Evolutionary conservation across 1,140 invertebrate genomes (phyloP).

Genomic region (Drosophila sulfurigaster): DNA sequence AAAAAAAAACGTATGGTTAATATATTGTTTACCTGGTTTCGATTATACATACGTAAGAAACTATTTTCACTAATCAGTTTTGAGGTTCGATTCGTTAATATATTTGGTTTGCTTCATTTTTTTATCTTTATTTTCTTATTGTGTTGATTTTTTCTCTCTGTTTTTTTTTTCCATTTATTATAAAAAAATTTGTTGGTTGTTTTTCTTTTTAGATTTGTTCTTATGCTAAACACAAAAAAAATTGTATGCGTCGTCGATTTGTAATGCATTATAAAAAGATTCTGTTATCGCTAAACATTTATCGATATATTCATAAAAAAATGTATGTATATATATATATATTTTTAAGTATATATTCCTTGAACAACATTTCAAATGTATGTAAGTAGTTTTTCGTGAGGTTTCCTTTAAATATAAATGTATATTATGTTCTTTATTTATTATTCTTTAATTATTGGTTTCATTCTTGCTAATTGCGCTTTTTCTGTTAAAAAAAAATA

Average conservation of each 20-base stretch:
- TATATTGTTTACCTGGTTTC: slow-evolving; percentile 40
- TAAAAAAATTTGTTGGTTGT: slow-evolving; percentile 56
- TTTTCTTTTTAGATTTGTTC: slow-evolving; percentile 22
- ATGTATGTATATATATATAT: slow-evolving; percentile 46
- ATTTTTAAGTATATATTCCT: slow-evolving; percentile 46
- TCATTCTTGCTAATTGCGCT: slow-evolving; percentile 52
- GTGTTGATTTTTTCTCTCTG: slow-evolving; percentile 41
- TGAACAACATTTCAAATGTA: slow-evolving; percentile 80
- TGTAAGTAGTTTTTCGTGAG: slow-evolving; percentile 64
- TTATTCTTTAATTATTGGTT: slow-evolving; percentile 22
- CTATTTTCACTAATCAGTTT: slow-evolving; percentile 55
- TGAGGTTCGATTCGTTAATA: slow-evolving; percentile 65
- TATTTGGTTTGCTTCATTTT: slow-evolving; percentile 30
- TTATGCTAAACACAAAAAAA: slow-evolving; percentile 76
- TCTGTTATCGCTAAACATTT: slow-evolving; percentile 57
- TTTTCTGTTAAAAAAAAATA: slow-evolving; percentile 40
- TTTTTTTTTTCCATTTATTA: slow-evolving; percentile 35
- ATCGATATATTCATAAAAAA: slow-evolving; percentile 65
- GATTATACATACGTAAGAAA: slow-evolving; percentile 52
- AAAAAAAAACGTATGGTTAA: slow-evolving; percentile 19
- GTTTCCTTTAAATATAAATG: slow-evolving; percentile 45
- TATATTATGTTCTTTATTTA: slow-evolving; percentile 39
- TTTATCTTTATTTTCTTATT: slow-evolving; percentile 40
- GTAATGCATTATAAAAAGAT: slow-evolving; percentile 70
- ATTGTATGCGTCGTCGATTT: slow-evolving; percentile 65